A percentile compares a stretch with the other conserved stretches of the same genome.
These are phyloP conservation scores for Anguilla rostrata DNA, from an alignment of 2,113 vertebrate species.

Conservation along the genomic window DNA sequence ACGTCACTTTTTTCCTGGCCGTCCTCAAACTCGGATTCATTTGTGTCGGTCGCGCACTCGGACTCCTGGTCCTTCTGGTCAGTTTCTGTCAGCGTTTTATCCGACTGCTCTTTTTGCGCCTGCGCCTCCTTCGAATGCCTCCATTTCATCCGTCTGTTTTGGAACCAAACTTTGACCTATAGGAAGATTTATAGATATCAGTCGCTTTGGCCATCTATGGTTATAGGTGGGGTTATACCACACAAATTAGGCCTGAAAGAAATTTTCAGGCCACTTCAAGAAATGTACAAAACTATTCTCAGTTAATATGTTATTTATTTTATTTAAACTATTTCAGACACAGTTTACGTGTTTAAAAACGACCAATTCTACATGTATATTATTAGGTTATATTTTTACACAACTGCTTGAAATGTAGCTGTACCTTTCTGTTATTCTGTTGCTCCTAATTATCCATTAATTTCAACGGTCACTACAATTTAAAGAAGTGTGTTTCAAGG, in stretches of 20 bases:
- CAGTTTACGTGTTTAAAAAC: too few relatives aligned
- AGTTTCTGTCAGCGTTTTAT: slow-evolving; percentile 62
- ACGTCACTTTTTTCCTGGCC: slow-evolving; percentile 73
- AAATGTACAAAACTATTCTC: background rate
- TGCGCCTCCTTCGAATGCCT: slow-evolving; percentile 96
- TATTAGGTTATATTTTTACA: too few relatives aligned
- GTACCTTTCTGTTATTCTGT: background rate
- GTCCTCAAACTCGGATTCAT: slow-evolving; percentile 87
- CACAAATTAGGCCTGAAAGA: background rate
- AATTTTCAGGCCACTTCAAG: background rate
- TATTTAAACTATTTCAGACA: too few relatives aligned
- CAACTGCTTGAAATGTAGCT: too few relatives aligned
- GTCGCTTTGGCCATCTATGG: background rate
- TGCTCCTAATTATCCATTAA: background rate
- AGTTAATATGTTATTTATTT: too few relatives aligned
- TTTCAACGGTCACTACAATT: background rate
- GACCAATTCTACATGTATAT: too few relatives aligned
- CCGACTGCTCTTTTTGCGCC: slow-evolving; percentile 83
- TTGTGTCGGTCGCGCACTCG: slow-evolving; percentile 86
- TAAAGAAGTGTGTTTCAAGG: slow-evolving; percentile 10
- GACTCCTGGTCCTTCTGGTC: slow-evolving; percentile 80
- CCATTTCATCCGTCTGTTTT: slow-evolving; percentile 98
- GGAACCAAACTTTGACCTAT: slow-evolving; percentile 97
- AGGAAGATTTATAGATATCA: slow-evolving; percentile 8
- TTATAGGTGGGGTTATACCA: background rate